phyloP scores from a whole-genome alignment of 2,113 vertebrate genomes.

The Hyperoodon ampullatus region DNA sequence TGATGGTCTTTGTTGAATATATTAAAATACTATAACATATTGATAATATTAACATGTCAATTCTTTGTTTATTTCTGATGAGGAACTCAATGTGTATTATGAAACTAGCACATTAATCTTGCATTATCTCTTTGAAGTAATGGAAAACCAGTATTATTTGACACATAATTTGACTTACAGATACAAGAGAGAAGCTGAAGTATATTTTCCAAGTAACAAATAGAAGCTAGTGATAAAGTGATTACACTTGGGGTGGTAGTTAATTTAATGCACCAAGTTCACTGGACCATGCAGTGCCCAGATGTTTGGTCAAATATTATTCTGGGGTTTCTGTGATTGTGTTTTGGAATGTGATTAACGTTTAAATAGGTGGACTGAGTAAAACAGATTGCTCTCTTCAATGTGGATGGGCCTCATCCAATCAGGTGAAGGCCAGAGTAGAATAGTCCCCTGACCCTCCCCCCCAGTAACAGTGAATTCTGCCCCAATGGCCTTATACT shows the following conservation, averaged over 20 bases:
- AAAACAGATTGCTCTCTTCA: background rate
- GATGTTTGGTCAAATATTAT: background rate
- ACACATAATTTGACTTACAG: background rate
- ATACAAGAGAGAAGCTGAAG: background rate
- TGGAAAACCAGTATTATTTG: slow-evolving; percentile 17
- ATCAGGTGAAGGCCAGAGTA: background rate
- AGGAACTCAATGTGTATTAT: background rate
- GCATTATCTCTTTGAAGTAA: background rate
- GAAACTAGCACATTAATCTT: slow-evolving; percentile 21
- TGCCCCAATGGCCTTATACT: background rate
- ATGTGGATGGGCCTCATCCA: background rate
- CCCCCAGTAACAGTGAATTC: background rate
- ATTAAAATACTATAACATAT: background rate
- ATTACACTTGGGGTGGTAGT: background rate
- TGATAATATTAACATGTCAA: background rate
- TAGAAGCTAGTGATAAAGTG: background rate
- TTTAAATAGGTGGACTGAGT: background rate
- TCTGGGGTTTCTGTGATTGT: background rate
- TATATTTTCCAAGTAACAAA: background rate
- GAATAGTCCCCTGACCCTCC: background rate
- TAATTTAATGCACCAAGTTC: background rate
- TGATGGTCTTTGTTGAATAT: background rate
- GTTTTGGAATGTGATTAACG: background rate
- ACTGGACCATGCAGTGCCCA: background rate
- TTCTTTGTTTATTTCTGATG: background rate